Evolutionary conservation across 2,888 invertebrate genomes (phyloP), one percentile per base, ranked within the genome.

Genomic region (Synergus japonicus): DNA sequence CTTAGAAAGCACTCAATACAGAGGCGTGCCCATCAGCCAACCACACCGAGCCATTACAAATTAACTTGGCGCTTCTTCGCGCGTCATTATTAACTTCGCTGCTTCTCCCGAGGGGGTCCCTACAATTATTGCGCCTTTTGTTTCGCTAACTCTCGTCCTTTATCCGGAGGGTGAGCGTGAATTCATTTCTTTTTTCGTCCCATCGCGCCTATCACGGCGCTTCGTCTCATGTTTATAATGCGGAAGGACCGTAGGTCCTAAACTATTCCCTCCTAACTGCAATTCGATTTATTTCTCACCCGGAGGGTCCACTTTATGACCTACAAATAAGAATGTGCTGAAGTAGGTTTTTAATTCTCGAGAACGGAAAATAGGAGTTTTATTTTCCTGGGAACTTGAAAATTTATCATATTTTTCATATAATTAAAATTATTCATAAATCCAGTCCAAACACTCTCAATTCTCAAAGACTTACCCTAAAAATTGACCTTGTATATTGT

Each of bases 31-130:
- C 87, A 88, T 89, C 87, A 85, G 86, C 85, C 84, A 85, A 86
- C 87, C 88, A 81, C 73, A 73, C 54, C 43, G 60, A 91, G 88
- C 90, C 88, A 90, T 91, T 91, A 90, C 90, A 89, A 91, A 91
- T 91, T 91, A 91, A 90, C 90, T 90, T 81, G 83, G 83, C 83
- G 87, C 86, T 89, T 89, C 87, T 89, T 88, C 85, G 86, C 88
- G 86, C 86, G 87, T 89, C 88, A 88, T 90, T 90, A 91, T 89
- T 84, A 84, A 73, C 43, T 76, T 78, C 82, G 78, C 81, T 80
- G 54, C 66, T 80, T 76, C 77, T 81, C 85, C 80, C 83, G 63
- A 79, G 83, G 84, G 85, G 81, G 80, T 81, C 79, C 49, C 81
- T 77, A 79, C 79, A 82, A 85, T 85, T 83, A 83, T 84, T 81